Conservation (phyloP, 2,113 vertebrate species). For the Catharus bicknelli region DNA sequence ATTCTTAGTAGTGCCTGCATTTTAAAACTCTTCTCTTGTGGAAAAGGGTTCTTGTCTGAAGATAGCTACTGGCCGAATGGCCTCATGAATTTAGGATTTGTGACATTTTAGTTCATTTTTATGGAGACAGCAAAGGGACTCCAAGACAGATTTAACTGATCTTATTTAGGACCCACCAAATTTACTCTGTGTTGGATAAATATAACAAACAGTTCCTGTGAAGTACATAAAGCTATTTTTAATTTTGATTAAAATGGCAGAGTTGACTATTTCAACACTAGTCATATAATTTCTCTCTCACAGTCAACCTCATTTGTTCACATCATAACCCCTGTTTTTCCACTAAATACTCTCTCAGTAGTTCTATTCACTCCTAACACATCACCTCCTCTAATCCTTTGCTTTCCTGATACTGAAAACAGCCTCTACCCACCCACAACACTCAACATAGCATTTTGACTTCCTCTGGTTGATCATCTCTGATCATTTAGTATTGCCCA, state of each 20-base stretch:
- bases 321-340: not conserved
- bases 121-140: not conserved
- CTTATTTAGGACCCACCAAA: not conserved
- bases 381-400: not conserved
- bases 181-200: not conserved
- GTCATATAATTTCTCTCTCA: not conserved
- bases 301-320: not conserved
- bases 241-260: not conserved
- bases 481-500: accelerated
- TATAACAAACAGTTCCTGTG: not conserved
- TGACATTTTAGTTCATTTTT: not conserved
- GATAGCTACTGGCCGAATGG: not conserved
- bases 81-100: not conserved
- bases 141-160: not conserved
- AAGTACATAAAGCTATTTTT: constrained; percentile 20
- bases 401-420: not conserved
- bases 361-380: not conserved
- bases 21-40: not conserved
- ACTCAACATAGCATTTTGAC: not conserved
- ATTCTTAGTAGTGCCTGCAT: not conserved
- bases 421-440: not conserved
- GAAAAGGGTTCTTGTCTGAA: not conserved
- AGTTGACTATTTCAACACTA: not conserved
- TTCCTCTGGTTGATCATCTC: not conserved
- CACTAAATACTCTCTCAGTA: not conserved